Base-by-base conservation (phyloP, 2,888 invertebrate species). In the Drosophila pseudotakahashii region DNA sequence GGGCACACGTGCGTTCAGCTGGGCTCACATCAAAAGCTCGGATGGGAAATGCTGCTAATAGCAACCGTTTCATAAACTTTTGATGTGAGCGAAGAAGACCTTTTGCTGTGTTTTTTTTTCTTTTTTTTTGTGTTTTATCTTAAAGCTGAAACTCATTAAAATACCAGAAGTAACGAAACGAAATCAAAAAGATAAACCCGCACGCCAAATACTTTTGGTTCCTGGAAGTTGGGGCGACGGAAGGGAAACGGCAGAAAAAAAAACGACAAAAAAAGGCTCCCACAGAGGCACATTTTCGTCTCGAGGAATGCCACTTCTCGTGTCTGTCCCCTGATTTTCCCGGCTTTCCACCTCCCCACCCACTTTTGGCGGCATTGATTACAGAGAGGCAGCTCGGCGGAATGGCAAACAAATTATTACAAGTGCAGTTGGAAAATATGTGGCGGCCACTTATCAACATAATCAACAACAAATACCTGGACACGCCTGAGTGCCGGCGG, bases 341-440 rank as follows among this genome's bases (percentile, higher is more conserved):
- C 55, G 55, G 66, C 59, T 73, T 73, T 16, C 73, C 75, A 72
- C 69, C 78, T 73, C 79, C 79, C 75, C 77, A 64, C 19, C 14
- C 44, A 52, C 37, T 36, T 26, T 30, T 41, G 52, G 59, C 50
- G 58, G 57, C 61, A 61, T 57, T 53, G 70, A 51, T 60, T 71
- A 68, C 26, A 45, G 36, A 39, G 48, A 47, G 32, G 61, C 61
- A 48, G 45, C 47, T 67, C 69, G 75, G 85, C 77, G 83, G 88
- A 88, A 88, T 84, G 84, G 88, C 87, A 88, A 86, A 88, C 88
- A 88, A 84, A 84, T 88, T 84, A 88, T 88, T 84, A 86, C 84
- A 84, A 83, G 88, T 84, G 83, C 83, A 86, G 78, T 75, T 78
- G 75, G 66, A 59, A 83, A 88, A 77, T 80, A 84, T 88, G 86